These are phyloP conservation scores for Hartigia nigra DNA, from an alignment of 2,888 invertebrate genomes.

Conservation along the genomic window DNA sequence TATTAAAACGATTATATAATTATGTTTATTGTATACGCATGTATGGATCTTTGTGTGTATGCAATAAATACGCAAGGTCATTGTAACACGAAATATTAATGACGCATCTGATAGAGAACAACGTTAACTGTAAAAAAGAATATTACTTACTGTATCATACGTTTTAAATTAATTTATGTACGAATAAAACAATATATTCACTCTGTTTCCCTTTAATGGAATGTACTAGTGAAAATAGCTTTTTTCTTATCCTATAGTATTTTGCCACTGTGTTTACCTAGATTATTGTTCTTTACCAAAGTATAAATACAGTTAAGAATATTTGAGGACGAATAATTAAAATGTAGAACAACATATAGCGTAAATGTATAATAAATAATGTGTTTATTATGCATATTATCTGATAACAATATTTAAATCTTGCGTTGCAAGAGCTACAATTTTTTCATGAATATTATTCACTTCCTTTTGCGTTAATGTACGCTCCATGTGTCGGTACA, in stretches of 20 bases:
- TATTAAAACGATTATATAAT: neutral
- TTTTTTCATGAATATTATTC: conserved; percentile 82
- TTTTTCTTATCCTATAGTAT: neutral
- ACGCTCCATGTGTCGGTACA: conserved; percentile 92
- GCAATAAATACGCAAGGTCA: conserved; percentile 34
- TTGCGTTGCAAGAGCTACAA: conserved; percentile 71
- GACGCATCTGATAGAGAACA: conserved; percentile 36
- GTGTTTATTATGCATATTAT: conserved; percentile 20
- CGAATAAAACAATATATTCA: conserved; percentile 58
- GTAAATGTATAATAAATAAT: neutral
- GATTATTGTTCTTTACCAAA: neutral
- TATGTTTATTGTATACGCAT: neutral
- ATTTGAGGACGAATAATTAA: neutral
- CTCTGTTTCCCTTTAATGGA: conserved; percentile 27
- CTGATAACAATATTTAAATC: conserved; percentile 43
- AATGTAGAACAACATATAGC: neutral
- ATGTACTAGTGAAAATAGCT: neutral
- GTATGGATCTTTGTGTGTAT: neutral
- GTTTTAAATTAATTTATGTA: conserved; percentile 57
- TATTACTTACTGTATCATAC: conserved; percentile 53
- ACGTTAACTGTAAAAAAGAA: conserved; percentile 44
- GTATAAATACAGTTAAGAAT: neutral
- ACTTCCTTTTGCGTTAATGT: conserved; percentile 90
- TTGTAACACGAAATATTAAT: conserved; percentile 42
- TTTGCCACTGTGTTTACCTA: neutral